Conservation (phyloP, 1,140 invertebrate species). For the Oryctes rhinoceros region DNA sequence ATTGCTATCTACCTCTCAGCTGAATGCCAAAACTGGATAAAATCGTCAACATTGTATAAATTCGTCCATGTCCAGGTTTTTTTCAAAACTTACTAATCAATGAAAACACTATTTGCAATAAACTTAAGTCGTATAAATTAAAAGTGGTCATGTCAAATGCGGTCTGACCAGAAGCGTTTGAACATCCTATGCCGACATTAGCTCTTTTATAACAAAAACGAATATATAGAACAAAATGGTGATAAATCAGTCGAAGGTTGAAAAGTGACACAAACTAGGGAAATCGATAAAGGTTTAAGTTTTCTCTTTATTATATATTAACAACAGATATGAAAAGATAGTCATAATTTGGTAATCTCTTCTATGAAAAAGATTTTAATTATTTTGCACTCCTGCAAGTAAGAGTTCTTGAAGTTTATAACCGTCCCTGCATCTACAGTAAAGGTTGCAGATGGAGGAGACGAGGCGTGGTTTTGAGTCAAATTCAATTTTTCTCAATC, state of each 20-base stretch:
- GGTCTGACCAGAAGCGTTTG: conserved; percentile 85
- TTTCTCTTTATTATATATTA: too few species aligned
- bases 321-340: too few species aligned
- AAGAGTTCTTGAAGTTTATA: too few species aligned
- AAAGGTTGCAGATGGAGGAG: too few species aligned
- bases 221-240: conserved; percentile 80
- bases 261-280: conserved; percentile 68
- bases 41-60: conserved; percentile 81
- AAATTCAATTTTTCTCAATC: too few species aligned
- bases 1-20: conserved; percentile 87
- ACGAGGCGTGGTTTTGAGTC: too few species aligned
- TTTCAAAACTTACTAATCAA: conserved; percentile 80
- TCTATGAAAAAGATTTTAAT: too few species aligned
- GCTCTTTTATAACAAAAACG: conserved; percentile 81
- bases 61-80: conserved; percentile 84
- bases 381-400: too few species aligned
- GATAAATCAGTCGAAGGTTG: conserved; percentile 70
- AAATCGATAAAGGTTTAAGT: too few species aligned
- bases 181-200: conserved; percentile 91
- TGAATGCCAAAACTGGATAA: conserved; percentile 90
- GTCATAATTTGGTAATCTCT: too few species aligned
- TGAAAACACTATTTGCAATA: too few species aligned
- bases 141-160: conserved; percentile 76
- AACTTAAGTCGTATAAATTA: conserved; percentile 72
- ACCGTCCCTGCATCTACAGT: too few species aligned